Base-by-base conservation (phyloP, 2,888 invertebrate species). In the Pardosa pseudoannulata region DNA sequence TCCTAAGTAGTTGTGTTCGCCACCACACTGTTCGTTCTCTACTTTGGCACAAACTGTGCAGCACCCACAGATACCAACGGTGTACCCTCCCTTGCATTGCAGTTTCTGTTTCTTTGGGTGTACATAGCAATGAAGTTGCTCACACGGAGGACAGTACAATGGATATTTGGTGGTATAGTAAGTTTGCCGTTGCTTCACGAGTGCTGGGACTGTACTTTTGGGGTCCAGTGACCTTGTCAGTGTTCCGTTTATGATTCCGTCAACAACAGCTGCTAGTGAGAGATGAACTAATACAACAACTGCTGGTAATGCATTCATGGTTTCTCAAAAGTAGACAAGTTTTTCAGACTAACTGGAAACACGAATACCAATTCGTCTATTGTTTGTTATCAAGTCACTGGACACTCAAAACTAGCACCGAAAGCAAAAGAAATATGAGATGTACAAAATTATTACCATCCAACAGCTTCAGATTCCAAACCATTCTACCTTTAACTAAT, bases 1-100 rank as follows among this genome's bases (percentile, higher is more conserved):
- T 27, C 91, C 91, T 71, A 91, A 89, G 88, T 91, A 91, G 72
- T 90, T 88, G 70, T 89, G 90, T 46, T 90, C 90, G 5, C 91
- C 91, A 0, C 91, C 91, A 82, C 91, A 92, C 28, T 88, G 73
- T 86, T 91, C 91, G 2, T 90, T 90, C 74, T 89, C 89, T 29
- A 90, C 87, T 71, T 91, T 91, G 76, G 91, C 91, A 88, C 91
- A 92, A 5, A 90, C 90, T 6, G 91, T 91, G 76, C 91, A 92
- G 82, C 91, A 92, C 32, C 90, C 90, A 79, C 91, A 92, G 32
- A 91, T 89, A 9, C 91, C 91, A 2, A 90, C 89, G 5, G 91
- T 91, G 19, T 90, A 79, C 11, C 91, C 91, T 5, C 91, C 91
- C 65, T 88, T 89, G 85, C 91, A 91, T 19, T 88, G 88, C 23